A percentile compares a stretch with the other conserved stretches of the same genome.
These are phyloP conservation scores for Clusia tigrina DNA, from an alignment of 2,888 invertebrate genomes.

Conservation along the genomic window DNA sequence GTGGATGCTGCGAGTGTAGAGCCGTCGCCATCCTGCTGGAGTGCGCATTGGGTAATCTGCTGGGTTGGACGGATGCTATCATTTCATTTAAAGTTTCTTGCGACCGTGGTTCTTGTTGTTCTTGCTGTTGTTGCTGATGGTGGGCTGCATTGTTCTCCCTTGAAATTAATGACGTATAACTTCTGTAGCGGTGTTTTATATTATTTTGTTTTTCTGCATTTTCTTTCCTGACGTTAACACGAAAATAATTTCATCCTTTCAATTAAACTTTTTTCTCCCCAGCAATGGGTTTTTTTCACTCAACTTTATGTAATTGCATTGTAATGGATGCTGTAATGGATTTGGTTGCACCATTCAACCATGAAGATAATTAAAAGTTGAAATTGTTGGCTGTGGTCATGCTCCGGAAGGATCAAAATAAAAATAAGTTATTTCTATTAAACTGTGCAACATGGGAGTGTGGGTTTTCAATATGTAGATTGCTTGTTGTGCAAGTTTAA, in stretches of 20 bases:
- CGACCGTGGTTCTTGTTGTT: neutral
- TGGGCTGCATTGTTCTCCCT: constrained; percentile 28
- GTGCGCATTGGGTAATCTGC: neutral
- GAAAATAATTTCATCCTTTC: constrained; percentile 56
- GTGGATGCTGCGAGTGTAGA: neutral
- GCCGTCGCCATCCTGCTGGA: neutral
- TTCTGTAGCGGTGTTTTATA: constrained; percentile 31
- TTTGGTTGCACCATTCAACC: neutral
- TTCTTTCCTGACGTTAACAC: constrained; percentile 54
- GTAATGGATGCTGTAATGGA: neutral
- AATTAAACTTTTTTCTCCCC: constrained; percentile 50
- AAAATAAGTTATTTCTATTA: too few relatives aligned
- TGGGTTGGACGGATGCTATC: neutral
- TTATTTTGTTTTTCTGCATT: constrained; percentile 20
- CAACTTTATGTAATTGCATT: neutral
- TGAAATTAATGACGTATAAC: constrained; percentile 33
- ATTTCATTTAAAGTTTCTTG: constrained; percentile 6
- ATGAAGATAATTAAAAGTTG: constrained; percentile 6
- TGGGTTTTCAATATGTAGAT: too few relatives aligned
- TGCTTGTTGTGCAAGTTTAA: too few relatives aligned
- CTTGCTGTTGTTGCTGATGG: neutral
- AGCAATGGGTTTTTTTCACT: neutral
- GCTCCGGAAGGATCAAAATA: too few relatives aligned
- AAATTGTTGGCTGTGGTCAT: neutral
- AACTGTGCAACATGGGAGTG: too few relatives aligned